These are phyloP conservation scores for Capitulum mitella DNA, from an alignment of 2,888 invertebrate genomes.

Conservation along the genomic window DNA sequence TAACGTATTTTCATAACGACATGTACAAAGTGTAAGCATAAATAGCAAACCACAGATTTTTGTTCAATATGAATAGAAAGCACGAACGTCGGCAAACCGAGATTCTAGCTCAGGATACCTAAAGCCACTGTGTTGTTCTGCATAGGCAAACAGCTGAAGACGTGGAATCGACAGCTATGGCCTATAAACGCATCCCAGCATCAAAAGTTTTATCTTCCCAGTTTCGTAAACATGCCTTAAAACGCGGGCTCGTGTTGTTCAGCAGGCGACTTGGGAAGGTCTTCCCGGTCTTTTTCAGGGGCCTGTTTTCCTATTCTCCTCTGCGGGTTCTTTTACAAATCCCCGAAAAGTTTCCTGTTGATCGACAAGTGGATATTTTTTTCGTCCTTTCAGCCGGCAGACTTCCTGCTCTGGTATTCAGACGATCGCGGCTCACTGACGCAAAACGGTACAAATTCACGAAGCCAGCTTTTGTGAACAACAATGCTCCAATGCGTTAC, in stretches of 20 bases:
- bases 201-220: constrained; percentile 5
- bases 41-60: too few species aligned
- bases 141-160: not conserved
- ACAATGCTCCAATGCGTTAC: too few species aligned
- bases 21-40: too few species aligned
- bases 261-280: not conserved
- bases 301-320: not conserved
- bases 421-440: too few species aligned
- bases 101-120: too few species aligned
- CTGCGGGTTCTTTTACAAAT: not conserved
- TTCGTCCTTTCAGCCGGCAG: not conserved
- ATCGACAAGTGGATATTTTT: not conserved
- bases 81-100: too few species aligned
- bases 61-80: too few species aligned
- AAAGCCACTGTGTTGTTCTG: too few species aligned
- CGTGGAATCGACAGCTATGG: constrained; percentile 5
- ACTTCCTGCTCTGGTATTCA: not conserved
- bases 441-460: too few species aligned
- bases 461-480: too few species aligned
- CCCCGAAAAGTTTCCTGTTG: not conserved
- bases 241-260: not conserved
- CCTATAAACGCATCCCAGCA: not conserved
- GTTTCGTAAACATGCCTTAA: constrained; percentile 5
- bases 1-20: too few species aligned
- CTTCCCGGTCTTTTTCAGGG: not conserved